Conservation (phyloP, 2,113 vertebrate species). For the Crotalus tigris region DNA sequence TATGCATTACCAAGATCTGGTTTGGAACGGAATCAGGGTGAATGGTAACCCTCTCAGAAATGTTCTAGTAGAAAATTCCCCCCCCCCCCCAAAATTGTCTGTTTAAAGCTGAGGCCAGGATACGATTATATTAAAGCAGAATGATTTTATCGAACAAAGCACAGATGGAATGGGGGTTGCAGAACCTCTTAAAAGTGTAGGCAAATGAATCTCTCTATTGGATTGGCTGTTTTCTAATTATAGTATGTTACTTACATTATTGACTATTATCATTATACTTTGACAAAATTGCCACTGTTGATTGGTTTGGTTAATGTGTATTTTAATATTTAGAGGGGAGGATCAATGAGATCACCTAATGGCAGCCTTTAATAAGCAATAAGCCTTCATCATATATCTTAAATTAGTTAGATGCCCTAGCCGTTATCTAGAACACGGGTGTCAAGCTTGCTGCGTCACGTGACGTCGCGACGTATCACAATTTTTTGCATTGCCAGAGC, state of each 20-base stretch:
- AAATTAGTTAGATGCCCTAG: not conserved
- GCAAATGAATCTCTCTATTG: not conserved
- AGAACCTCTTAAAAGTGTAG: not conserved
- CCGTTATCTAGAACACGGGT: too few species aligned
- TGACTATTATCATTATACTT: not conserved
- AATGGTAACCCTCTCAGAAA: not conserved
- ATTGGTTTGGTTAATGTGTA: not conserved
- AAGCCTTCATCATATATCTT: not conserved
- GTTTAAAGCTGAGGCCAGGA: not conserved
- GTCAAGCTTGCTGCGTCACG: too few species aligned
- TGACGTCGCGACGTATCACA: too few species aligned
- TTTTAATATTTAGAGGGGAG: not conserved
- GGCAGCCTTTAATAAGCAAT: not conserved
- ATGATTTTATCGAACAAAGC: not conserved
- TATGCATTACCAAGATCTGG: not conserved
- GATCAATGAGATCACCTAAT: not conserved
- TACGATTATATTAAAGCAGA: not conserved
- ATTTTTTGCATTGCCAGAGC: too few species aligned
- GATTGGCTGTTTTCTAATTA: not conserved
- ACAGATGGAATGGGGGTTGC: not conserved
- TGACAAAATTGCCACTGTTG: not conserved
- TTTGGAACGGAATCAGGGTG: not conserved
- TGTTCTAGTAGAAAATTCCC: not conserved
- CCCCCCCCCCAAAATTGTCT: not conserved
- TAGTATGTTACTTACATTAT: not conserved